These are phyloP conservation scores for Poecile atricapillus DNA, from an alignment of 2,113 vertebrate genomes.

Conservation along the genomic window DNA sequence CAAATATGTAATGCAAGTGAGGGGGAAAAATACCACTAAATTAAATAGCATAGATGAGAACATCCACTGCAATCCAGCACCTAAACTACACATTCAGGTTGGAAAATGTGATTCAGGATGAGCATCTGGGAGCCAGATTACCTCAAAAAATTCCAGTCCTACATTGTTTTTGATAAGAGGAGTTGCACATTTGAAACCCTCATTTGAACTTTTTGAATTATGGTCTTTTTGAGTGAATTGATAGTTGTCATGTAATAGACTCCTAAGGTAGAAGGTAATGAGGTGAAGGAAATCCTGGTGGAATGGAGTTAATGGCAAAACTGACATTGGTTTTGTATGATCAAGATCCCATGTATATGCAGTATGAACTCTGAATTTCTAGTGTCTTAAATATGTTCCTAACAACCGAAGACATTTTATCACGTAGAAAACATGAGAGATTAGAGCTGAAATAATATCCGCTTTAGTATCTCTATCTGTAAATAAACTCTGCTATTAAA, in stretches of 20 bases:
- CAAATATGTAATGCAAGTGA: neutral
- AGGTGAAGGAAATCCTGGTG: neutral
- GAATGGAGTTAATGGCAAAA: neutral
- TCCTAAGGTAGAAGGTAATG: neutral
- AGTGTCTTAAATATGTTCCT: neutral
- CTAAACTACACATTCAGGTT: neutral
- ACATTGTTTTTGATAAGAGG: neutral
- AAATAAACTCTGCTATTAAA: neutral
- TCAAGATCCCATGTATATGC: neutral
- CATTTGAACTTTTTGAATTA: neutral
- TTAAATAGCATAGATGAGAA: neutral
- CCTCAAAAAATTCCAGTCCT: neutral
- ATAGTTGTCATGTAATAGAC: neutral
- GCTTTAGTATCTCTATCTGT: neutral
- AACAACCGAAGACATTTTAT: neutral
- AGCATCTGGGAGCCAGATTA: neutral
- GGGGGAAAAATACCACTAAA: neutral
- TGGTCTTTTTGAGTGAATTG: neutral
- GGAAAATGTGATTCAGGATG: neutral
- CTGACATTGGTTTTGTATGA: neutral
- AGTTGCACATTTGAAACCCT: neutral
- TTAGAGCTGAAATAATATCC: neutral
- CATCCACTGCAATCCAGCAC: neutral
- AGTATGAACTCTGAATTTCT: neutral
- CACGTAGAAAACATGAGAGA: neutral